These are phyloP conservation scores for cattle (Bos taurus) DNA, from an alignment of 2,113 vertebrate species.

Conservation along the genomic window ARS-UCD2.0 NC_037328.1:147600001-147600500, in stretches of 20 bases:
- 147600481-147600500: too few species aligned
- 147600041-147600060: neutral
- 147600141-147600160: accelerated
- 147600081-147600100: neutral
- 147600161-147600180: neutral
- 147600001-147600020: neutral
- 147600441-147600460: too few species aligned
- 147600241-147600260: neutral
- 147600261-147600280: neutral
- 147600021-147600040: neutral
- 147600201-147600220: neutral
- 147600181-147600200: neutral
- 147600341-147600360: neutral
- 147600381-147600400: too few species aligned
- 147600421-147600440: too few species aligned
- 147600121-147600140: accelerated
- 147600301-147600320: neutral
- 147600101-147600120: neutral
- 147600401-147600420: too few species aligned
- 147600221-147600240: neutral
- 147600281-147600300: neutral
- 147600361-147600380: too few species aligned
- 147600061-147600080: neutral
- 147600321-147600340: neutral
- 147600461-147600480: too few species aligned